Evolutionary conservation across 2,113 vertebrate species (phyloP).

Genomic region (Lamprotornis superbus): DNA sequence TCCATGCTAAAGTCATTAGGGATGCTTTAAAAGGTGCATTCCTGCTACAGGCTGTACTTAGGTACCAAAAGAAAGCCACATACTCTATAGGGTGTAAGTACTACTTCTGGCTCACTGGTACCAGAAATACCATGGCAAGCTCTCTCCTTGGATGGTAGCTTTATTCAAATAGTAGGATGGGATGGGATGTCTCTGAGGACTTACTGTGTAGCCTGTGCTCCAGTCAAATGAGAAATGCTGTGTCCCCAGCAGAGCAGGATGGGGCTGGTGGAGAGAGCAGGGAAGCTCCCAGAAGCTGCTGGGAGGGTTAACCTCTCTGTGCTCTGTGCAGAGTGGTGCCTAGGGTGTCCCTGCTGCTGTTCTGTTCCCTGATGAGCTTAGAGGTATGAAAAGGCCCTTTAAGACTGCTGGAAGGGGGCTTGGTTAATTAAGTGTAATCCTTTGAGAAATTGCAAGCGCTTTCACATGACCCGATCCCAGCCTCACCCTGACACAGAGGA

Average conservation of each 20-base stretch:
- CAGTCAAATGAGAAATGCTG: fast-evolving
- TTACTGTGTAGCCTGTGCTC: neutral
- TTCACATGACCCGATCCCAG: conserved; percentile 65
- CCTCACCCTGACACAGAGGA: neutral
- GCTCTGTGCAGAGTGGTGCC: neutral
- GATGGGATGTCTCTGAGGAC: neutral
- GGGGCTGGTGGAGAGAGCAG: neutral
- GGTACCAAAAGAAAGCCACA: neutral
- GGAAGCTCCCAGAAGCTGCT: neutral
- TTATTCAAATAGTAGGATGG: neutral
- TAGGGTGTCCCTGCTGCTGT: neutral
- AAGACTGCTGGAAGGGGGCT: conserved; percentile 40
- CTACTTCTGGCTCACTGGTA: neutral
- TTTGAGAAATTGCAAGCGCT: conserved; percentile 71
- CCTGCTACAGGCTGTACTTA: neutral
- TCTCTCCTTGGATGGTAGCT: neutral
- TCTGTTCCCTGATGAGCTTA: conserved; percentile 32
- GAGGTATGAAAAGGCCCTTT: conserved; percentile 62
- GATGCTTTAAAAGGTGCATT: neutral
- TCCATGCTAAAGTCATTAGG: neutral
- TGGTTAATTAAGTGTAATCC: conserved; percentile 72
- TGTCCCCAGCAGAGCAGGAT: neutral
- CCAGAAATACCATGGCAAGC: neutral
- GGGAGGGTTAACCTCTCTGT: neutral
- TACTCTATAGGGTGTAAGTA: fast-evolving